Conservation (phyloP, 2,888 invertebrate species). For the Cephus runcator region DNA sequence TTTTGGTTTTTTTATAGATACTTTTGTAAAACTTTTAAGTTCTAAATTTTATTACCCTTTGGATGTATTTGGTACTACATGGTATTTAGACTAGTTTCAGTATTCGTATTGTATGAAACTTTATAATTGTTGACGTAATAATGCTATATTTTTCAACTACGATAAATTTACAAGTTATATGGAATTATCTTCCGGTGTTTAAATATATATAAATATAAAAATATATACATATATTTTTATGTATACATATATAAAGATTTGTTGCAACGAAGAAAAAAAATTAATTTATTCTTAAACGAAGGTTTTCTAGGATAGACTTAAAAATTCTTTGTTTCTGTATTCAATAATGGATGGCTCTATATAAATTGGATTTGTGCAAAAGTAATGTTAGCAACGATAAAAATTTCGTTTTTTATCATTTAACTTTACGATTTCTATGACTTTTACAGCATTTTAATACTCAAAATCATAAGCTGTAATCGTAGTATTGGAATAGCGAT, state of each 20-base stretch:
- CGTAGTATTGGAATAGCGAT: background rate
- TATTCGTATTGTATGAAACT: constrained; percentile 6
- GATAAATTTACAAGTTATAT: background rate
- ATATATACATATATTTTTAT: constrained; percentile 8
- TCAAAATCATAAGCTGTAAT: background rate
- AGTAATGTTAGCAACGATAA: background rate
- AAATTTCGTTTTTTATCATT: background rate
- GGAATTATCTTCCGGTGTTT: constrained; percentile 6
- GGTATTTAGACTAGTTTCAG: background rate
- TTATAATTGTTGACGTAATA: background rate
- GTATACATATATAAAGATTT: constrained; percentile 3
- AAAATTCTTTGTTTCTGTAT: background rate
- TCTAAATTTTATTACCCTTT: constrained; percentile 5
- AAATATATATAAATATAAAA: constrained; percentile 6
- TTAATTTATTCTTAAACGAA: background rate
- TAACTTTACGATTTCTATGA: background rate
- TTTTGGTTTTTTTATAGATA: background rate
- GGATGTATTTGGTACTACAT: background rate
- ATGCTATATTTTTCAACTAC: constrained; percentile 5
- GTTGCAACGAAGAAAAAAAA: background rate
- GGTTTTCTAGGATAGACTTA: background rate
- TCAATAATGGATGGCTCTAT: constrained; percentile 13
- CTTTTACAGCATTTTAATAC: background rate
- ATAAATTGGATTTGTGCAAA: constrained; percentile 10
- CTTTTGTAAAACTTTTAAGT: background rate